These are phyloP conservation scores for Drosophila kokeensis DNA, from an alignment of 2,888 invertebrate genomes.

Conservation along the genomic window DNA sequence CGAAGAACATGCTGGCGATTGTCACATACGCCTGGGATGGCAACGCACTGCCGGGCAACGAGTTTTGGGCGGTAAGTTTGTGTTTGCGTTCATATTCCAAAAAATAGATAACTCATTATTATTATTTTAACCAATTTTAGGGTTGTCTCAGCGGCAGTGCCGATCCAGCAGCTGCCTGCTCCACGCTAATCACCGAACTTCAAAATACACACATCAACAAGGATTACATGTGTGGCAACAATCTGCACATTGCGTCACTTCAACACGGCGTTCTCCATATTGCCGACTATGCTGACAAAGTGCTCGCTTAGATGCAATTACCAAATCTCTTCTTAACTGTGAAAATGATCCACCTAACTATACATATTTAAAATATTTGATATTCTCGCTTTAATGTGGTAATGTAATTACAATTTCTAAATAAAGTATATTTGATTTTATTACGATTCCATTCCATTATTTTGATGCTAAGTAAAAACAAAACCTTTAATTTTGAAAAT, in stretches of 20 bases:
- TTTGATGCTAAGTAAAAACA: too few relatives aligned
- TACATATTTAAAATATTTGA: too few relatives aligned
- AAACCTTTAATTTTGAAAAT: too few relatives aligned
- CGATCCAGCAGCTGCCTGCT: constrained; percentile 87
- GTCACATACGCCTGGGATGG: constrained; percentile 91
- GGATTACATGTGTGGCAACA: too few relatives aligned
- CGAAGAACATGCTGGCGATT: constrained; percentile 85
- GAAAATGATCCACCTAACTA: too few relatives aligned
- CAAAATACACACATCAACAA: too few relatives aligned
- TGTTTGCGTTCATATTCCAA: neutral
- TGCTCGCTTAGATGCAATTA: neutral
- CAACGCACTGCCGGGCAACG: constrained; percentile 90
- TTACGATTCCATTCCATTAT: too few relatives aligned
- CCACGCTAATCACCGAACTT: constrained; percentile 87
- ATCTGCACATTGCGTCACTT: too few relatives aligned
- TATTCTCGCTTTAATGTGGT: too few relatives aligned
- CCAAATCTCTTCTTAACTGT: neutral
- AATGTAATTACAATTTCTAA: too few relatives aligned
- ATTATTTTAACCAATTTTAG: constrained; percentile 17
- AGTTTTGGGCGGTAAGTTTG: constrained; percentile 87
- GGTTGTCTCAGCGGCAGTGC: constrained; percentile 81
- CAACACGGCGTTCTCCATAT: constrained; percentile 82
- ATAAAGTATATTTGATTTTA: too few relatives aligned
- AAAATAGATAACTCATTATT: neutral
- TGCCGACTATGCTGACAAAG: constrained; percentile 66